phyloP scores from a whole-genome alignment of 2,113 vertebrate genomes.

The Blennius ocellaris region DNA sequence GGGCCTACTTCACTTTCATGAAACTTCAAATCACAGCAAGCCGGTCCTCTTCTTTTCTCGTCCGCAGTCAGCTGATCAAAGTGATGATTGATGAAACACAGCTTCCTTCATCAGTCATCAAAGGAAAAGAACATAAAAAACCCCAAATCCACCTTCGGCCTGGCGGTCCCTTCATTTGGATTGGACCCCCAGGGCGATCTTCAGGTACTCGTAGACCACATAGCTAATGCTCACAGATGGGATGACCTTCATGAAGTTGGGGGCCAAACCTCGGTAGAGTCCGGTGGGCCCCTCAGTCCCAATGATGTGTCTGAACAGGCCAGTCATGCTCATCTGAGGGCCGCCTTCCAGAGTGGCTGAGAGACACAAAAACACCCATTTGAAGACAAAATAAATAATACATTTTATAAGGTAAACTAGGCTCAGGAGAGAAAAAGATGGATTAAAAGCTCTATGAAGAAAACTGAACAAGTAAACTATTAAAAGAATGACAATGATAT shows the following conservation, averaged over 20 bases:
- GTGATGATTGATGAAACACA: too few species aligned
- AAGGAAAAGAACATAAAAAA: neutral
- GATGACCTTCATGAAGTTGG: slow-evolving; percentile 99
- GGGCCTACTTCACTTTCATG: too few species aligned
- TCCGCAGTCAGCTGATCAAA: too few species aligned
- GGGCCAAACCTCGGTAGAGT: slow-evolving; percentile 94
- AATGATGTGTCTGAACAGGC: slow-evolving; percentile 93
- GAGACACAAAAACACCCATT: neutral
- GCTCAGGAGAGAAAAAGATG: too few species aligned
- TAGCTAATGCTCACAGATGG: slow-evolving; percentile 99
- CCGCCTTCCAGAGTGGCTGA: slow-evolving; percentile 89
- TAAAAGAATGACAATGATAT: too few species aligned
- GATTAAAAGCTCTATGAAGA: too few species aligned
- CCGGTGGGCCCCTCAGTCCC: slow-evolving; percentile 91
- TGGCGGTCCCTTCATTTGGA: slow-evolving; percentile 85
- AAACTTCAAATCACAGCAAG: neutral
- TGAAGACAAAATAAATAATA: too few species aligned
- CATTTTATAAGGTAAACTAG: too few species aligned
- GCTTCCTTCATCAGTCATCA: neutral
- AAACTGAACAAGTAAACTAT: too few species aligned
- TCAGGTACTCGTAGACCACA: slow-evolving; percentile 96
- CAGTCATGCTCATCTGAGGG: slow-evolving; percentile 90
- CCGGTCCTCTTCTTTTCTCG: neutral
- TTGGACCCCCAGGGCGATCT: slow-evolving; percentile 90
- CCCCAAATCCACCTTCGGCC: neutral